Conservation (phyloP, 2,113 vertebrate species). For the Anas platyrhynchos region DNA sequence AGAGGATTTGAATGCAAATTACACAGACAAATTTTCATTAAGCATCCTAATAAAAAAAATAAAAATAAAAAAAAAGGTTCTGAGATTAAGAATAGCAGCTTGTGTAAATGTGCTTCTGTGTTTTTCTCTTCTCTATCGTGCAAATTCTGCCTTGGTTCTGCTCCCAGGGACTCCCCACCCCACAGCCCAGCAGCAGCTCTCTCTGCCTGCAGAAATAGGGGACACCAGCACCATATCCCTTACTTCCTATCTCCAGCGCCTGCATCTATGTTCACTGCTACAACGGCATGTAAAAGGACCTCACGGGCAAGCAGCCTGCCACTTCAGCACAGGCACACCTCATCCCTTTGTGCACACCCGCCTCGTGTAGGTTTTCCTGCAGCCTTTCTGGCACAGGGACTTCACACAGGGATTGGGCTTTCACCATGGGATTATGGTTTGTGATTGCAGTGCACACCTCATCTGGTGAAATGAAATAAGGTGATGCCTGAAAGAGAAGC, state of each 20-base stretch:
- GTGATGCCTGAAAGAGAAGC: neutral
- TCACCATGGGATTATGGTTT: neutral
- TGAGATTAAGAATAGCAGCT: neutral
- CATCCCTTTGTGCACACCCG: neutral
- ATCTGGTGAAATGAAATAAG: neutral
- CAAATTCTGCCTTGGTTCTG: neutral
- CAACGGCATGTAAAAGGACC: neutral
- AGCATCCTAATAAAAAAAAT: neutral
- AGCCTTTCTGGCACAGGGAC: neutral
- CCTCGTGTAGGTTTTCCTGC: neutral
- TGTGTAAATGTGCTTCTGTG: neutral
- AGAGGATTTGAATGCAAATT: slow-evolving; percentile 33
- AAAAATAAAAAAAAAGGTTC: neutral
- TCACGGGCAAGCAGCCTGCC: neutral
- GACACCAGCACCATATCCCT: neutral
- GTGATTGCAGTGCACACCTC: rapidly evolving
- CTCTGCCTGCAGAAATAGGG: neutral
- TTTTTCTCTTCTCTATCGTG: neutral
- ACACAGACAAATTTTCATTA: neutral
- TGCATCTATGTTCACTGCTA: rapidly evolving
- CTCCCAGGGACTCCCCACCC: rapidly evolving
- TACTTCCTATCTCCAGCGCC: neutral
- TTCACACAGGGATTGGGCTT: neutral
- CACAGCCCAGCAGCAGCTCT: neutral
- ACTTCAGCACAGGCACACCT: rapidly evolving